Conservation (phyloP, 2,797 vertebrate genomes). For the Thripadectes ignobilis region DNA sequence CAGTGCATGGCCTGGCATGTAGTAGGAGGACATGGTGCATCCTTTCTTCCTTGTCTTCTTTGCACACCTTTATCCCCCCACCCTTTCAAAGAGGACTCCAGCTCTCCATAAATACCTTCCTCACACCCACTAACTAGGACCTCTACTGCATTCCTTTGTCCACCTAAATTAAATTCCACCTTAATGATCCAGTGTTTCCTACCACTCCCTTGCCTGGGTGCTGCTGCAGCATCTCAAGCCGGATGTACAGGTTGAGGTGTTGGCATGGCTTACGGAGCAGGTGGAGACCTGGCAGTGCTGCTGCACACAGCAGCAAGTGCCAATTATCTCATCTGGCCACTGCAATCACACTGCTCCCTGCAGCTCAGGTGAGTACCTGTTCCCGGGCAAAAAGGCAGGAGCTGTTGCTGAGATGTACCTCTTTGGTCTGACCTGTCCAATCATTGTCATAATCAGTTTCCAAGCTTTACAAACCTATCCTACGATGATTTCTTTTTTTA, state of each 20-base stretch:
- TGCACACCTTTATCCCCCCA: neutral
- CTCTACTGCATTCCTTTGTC: constrained; percentile 44
- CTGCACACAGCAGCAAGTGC: neutral
- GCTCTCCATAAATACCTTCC: neutral
- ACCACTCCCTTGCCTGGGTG: constrained; percentile 48
- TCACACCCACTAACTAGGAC: neutral
- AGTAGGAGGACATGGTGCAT: neutral
- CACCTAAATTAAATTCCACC: constrained; percentile 43
- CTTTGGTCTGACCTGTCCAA: neutral
- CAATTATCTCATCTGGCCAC: constrained; percentile 1
- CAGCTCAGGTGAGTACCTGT: neutral
- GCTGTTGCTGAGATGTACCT: neutral
- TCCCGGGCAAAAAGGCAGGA: neutral
- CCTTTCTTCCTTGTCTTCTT: neutral
- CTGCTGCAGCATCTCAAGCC: neutral
- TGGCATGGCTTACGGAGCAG: neutral
- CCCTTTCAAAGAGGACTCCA: neutral
- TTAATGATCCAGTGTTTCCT: constrained; percentile 19
- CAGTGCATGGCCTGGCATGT: neutral
- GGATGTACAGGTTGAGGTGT: constrained; percentile 46
- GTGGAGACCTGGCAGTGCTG: constrained; percentile 9
- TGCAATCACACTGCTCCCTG: neutral
- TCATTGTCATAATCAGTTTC: neutral
- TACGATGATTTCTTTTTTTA: neutral
- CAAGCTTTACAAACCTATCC: neutral